Base-by-base conservation (phyloP, 2,888 invertebrate species). In the Odontocolon sp. region DNA sequence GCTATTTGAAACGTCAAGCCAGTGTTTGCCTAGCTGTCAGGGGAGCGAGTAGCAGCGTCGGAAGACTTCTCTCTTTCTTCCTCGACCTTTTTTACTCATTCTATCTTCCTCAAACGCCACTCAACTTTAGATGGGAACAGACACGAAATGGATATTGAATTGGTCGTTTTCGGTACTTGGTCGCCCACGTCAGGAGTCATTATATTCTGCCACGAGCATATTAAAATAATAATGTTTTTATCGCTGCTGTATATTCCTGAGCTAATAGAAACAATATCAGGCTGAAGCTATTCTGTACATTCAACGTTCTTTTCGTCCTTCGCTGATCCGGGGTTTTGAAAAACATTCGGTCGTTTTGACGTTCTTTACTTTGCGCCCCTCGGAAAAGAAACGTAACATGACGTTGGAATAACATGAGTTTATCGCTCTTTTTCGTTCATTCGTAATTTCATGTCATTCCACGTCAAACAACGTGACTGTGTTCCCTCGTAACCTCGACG, bases 1-100 rank as follows among this genome's bases (percentile, higher is more conserved):
- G 88, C 85, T 83, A 84, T 87, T 88, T 85, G 87, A 87, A 84
- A 86, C 85, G 87, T 86, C 87, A 87, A 86, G 82, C 80, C 78
- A 77, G 82, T 88, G 86, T 88, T 89, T 89, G 86, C 84, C 86
- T 88, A 87, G 88, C 89, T 88, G 89, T 88, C 89, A 87, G 82
- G 80, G 80, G 79, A 82, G 81, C 80, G 80, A 71, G 72, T 72
- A 63, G 63, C 54, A 57, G 71, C 61, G 63, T 72, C 63, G 28
- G 70, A 64, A 68, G 45, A 64, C 70, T 76, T 59, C 11, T 70
- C 42, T 66, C 9, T 52, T 16, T 66, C 42, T 64, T 52, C 36
- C 38, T 61, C 57, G 47, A 54, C 64, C 57, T 68, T 40, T 72
- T 56, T 56, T 42, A 16, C 63, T 72, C 52, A 28, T 47, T 75